Conservation (phyloP, 2,113 vertebrate species). For the Datnioides undecimradiatus region DNA sequence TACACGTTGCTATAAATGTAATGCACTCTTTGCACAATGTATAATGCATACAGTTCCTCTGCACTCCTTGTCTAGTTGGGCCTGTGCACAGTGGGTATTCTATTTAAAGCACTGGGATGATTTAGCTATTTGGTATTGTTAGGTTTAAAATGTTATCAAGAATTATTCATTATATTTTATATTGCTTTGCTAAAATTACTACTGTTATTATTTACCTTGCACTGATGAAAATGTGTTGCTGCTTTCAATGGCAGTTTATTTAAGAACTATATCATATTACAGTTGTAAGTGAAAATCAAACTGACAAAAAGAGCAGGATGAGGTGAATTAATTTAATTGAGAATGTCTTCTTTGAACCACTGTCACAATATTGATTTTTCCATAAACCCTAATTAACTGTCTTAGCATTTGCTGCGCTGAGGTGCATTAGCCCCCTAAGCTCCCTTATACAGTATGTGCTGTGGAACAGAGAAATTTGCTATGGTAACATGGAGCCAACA, state of each 20-base stretch:
- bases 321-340: conserved; percentile 40
- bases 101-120: conserved; percentile 49
- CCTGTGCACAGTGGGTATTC: conserved; percentile 35
- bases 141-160: conserved; percentile 31
- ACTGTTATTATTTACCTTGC: neutral
- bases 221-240: neutral
- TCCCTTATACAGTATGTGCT: conserved; percentile 50
- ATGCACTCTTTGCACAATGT: conserved; percentile 67
- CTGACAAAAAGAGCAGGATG: conserved; percentile 19
- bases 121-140: conserved; percentile 31
- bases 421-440: conserved; percentile 63
- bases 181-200: neutral
- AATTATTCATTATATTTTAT: conserved; percentile 10
- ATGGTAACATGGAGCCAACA: conserved; percentile 73
- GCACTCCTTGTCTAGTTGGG: conserved; percentile 43
- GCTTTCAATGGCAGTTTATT: neutral
- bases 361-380: conserved; percentile 74
- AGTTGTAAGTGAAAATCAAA: conserved; percentile 27
- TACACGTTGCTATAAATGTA: conserved; percentile 62
- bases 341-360: conserved; percentile 50
- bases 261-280: neutral
- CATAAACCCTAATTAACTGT: conserved; percentile 73
- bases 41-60: conserved; percentile 63
- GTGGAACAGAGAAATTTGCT: conserved; percentile 68
- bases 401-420: conserved; percentile 61